A percentile compares a stretch with the other conserved stretches of the same genome.
These are phyloP conservation scores for Polyommatus iphigenia DNA, from an alignment of 2,888 invertebrate genomes.

Conservation along the genomic window DNA sequence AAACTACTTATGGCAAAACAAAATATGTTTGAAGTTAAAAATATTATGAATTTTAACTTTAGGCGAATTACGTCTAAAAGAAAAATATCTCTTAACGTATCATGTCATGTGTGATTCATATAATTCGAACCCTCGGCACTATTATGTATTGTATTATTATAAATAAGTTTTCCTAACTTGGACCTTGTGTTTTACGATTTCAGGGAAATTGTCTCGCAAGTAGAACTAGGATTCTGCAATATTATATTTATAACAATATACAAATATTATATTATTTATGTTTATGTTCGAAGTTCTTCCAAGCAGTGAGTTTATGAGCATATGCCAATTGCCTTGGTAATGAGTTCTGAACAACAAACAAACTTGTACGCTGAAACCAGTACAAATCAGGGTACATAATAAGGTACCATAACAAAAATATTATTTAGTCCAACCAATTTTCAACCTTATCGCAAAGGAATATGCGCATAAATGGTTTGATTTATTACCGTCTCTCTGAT, in stretches of 20 bases:
- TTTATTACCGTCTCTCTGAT: not conserved
- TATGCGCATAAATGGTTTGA: not conserved
- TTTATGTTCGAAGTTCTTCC: not conserved
- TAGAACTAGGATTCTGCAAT: not conserved
- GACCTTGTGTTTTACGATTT: not conserved
- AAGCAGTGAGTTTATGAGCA: conserved; percentile 3
- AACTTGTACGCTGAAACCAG: conserved; percentile 29
- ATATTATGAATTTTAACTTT: too few relatives aligned
- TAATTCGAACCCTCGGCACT: too few relatives aligned
- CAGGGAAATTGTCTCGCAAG: not conserved
- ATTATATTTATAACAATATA: too few relatives aligned
- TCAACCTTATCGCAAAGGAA: not conserved
- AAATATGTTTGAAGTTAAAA: too few relatives aligned
- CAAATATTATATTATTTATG: too few relatives aligned
- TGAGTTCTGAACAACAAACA: conserved; percentile 30
- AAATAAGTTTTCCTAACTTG: too few relatives aligned
- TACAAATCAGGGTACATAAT: conserved; percentile 1
- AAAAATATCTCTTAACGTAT: too few relatives aligned
- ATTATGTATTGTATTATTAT: too few relatives aligned
- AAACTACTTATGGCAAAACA: too few relatives aligned
- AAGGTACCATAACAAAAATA: conserved; percentile 13
- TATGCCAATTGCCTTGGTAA: conserved; percentile 25
- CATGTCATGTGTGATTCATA: too few relatives aligned
- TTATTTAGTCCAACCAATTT: not conserved
- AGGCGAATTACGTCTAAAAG: too few relatives aligned